Conservation (phyloP, 2,797 vertebrate species). For the Sternarchorhynchus goeldii region DNA sequence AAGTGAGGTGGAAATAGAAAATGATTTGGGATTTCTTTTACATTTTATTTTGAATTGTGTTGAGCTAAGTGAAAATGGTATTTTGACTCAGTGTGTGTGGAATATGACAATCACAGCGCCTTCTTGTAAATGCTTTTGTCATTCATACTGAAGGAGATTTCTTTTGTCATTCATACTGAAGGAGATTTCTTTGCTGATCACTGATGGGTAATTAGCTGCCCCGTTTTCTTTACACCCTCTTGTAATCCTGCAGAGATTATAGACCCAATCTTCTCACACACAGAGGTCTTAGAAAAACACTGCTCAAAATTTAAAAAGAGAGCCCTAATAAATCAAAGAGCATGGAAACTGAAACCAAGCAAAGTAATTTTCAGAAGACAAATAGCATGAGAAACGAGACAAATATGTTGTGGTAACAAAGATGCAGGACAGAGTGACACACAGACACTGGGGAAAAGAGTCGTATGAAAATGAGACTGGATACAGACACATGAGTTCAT, state of each 20-base stretch:
- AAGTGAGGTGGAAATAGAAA: background rate
- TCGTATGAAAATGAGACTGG: conserved; percentile 9
- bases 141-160: conserved; percentile 16
- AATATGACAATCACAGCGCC: conserved; percentile 3
- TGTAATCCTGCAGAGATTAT: conserved; percentile 70
- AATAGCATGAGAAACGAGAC: conserved; percentile 27
- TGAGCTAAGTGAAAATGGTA: background rate
- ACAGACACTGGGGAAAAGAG: background rate
- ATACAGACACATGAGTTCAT: conserved; percentile 15
- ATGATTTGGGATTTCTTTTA: background rate
- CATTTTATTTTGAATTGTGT: background rate
- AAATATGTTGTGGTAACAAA: conserved; percentile 25
- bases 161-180: conserved; percentile 18
- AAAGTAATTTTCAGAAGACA: conserved; percentile 23
- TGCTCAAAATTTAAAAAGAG: background rate
- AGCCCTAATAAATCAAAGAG: background rate
- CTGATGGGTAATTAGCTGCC: conserved; percentile 67
- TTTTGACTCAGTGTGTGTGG: background rate
- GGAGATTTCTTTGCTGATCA: conserved; percentile 34
- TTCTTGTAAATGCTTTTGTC: conserved; percentile 16
- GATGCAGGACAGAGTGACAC: background rate
- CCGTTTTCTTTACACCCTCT: conserved; percentile 67
- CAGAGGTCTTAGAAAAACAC: conserved; percentile 1
- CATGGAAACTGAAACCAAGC: conserved; percentile 13
- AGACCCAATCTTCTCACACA: conserved; percentile 54